Evolutionary conservation across 1,140 invertebrate species (phyloP).

Genomic region (Caenorhabditis tropicalis): DNA sequence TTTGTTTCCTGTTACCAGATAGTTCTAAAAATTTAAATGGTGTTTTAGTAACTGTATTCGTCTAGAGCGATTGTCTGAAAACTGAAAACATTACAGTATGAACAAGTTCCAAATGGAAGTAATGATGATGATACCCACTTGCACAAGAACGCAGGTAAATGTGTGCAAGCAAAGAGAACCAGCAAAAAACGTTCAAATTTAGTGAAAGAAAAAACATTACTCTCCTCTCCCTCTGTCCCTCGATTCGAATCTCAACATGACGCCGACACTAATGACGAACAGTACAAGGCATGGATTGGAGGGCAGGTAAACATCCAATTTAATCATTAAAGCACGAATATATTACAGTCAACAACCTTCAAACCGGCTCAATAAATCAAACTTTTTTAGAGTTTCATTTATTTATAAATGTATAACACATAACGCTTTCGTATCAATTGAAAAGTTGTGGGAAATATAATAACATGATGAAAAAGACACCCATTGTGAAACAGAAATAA

Average conservation of each 20-base stretch:
- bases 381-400: not conserved
- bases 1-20: too few species aligned
- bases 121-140: not conserved
- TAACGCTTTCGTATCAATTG: not conserved
- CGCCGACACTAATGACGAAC: not conserved
- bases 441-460: not conserved
- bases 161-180: too few species aligned
- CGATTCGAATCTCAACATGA: not conserved
- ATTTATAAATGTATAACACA: not conserved
- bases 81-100: constrained; percentile 11
- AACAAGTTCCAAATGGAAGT: not conserved
- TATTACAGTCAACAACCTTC: not conserved
- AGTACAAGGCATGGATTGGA: constrained; percentile 58
- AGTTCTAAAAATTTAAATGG: too few species aligned
- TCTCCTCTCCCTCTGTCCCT: not conserved
- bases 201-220: too few species aligned
- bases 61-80: too few species aligned
- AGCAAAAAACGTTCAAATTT: too few species aligned
- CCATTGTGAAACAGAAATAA: not conserved
- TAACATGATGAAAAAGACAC: not conserved
- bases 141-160: too few species aligned
- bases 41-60: too few species aligned
- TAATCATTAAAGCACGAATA: too few species aligned
- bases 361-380: not conserved
- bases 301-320: constrained; percentile 48